Evolutionary conservation across 2,113 vertebrate species (phyloP).

Genomic region (Lonchura striata): DNA sequence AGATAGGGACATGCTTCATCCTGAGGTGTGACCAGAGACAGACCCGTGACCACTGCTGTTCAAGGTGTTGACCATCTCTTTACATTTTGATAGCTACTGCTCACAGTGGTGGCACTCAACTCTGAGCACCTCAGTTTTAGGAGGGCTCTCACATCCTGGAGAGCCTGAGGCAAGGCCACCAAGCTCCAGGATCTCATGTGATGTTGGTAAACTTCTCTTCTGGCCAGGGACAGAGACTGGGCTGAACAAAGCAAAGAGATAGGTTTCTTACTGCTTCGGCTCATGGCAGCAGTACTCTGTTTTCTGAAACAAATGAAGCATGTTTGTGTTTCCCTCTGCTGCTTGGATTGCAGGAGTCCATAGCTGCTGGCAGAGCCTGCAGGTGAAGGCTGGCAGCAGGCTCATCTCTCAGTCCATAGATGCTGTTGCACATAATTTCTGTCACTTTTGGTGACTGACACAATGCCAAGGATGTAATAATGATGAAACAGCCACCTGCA

Average conservation of each 20-base stretch:
- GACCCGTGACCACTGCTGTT: neutral
- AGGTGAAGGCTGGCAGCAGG: neutral
- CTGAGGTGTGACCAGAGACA: neutral
- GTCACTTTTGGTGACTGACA: neutral
- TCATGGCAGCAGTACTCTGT: neutral
- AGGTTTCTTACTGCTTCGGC: neutral
- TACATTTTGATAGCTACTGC: neutral
- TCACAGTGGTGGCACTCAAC: neutral
- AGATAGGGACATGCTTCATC: fast-evolving
- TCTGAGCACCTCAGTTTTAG: neutral
- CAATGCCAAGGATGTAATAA: neutral
- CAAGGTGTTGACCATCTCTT: neutral
- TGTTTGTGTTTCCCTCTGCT: neutral
- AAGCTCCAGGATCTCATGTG: neutral
- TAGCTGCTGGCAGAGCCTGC: fast-evolving
- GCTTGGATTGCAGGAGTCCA: neutral
- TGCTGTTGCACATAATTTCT: neutral
- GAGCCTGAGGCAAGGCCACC: neutral
- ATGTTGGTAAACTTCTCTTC: neutral
- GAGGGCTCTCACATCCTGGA: neutral
- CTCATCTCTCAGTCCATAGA: neutral
- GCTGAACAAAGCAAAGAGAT: neutral
- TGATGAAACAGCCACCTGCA: neutral
- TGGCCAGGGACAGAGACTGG: neutral
- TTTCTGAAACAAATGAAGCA: neutral